Conservation (phyloP, 2,113 vertebrate species). For the Todiramphus chloris region DNA sequence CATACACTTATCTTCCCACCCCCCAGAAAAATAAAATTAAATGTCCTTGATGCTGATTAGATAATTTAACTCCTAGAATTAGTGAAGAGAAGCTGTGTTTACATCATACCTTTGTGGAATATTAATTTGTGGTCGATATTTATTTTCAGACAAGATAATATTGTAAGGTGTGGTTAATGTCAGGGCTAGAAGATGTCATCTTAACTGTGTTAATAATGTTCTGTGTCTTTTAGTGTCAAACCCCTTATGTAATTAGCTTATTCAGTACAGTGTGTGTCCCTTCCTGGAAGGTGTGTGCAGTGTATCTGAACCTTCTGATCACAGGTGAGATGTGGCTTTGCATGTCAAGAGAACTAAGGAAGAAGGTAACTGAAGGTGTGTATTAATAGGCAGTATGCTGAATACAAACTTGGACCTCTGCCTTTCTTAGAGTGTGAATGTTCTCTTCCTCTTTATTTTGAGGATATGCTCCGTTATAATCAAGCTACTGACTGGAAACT, state of each 20-base stretch:
- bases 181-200: not conserved
- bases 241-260: not conserved
- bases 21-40: not conserved
- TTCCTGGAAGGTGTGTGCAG: not conserved
- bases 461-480: not conserved
- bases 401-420: not conserved
- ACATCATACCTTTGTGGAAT: not conserved
- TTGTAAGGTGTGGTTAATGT: not conserved
- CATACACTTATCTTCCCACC: too few species aligned
- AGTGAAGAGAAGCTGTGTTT: not conserved
- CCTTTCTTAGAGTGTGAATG: not conserved
- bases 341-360: not conserved
- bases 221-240: not conserved
- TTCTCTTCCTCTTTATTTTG: not conserved
- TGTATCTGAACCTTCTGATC: slow-evolving; percentile 8
- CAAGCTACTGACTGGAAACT: not conserved
- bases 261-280: not conserved
- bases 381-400: not conserved
- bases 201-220: not conserved
- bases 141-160: not conserved
- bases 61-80: not conserved
- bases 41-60: not conserved
- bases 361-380: not conserved
- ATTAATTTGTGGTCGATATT: not conserved
- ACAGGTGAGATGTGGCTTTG: not conserved